Evolutionary conservation across 2,797 vertebrate genomes (phyloP), one percentile per base, ranked within the genome.

Genomic region (Sebastiscus albofasciatus): DNA sequence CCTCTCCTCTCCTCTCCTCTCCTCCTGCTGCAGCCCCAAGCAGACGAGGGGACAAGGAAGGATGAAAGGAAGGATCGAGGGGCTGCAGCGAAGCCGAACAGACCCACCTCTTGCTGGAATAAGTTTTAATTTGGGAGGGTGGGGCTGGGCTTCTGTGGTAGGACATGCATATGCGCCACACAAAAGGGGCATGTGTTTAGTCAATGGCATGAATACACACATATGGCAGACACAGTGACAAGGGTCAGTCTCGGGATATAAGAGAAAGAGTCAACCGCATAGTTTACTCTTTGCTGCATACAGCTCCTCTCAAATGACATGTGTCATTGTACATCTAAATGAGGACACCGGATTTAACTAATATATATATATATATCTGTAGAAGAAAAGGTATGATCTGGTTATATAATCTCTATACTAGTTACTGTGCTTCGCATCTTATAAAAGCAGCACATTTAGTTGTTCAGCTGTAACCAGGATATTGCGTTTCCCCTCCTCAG

Each of bases 121-220:
- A 77, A 82, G 82, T 87, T 85, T 89, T 87, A 82, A 90, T 89
- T 90, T 88, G 79, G 78, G 78, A 86, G 84, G 85, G 82, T 72
- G 82, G 82, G 83, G 85, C 86, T 60, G 56, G 71, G 65, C 75
- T 69, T 82, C 83, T 81, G 84, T 80, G 76, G 75, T 78, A 71
- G 86, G 84, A 89, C 85, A 81, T 55, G 82, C 88, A 90, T 84
- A 90, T 94, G 90, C 88, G 85, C 81, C 87, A 90, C 80, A 93
- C 86, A 91, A 92, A 90, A 84, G 76, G 62, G 81, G 71, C 81
- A 92, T 89, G 88, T 93, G 92, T 93, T 91, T 81, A 75, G 60
- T 88, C 71, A 77, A 49, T 65, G 65, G 56, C 64, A 76, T 46
- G 56, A 34, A 56, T 56, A 74, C 33, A 67, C 24, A 59, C 34